Evolutionary conservation across 2,797 vertebrate genomes (phyloP), one percentile per base, ranked within the genome.

Genomic region (Gymnocypris eckloni): DNA sequence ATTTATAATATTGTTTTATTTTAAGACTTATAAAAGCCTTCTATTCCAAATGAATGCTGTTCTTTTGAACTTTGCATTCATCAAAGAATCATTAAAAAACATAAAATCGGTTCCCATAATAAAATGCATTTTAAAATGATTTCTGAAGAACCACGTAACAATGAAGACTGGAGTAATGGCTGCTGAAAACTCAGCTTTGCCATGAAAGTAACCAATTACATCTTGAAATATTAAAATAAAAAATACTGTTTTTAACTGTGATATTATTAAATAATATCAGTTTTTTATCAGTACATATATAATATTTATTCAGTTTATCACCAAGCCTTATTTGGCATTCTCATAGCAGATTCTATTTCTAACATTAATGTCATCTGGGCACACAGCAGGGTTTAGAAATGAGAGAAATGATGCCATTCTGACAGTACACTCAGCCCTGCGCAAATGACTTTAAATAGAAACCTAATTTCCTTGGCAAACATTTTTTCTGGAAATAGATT

Each of bases 361-460:
- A 80, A 15, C 15, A 48, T 80, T 66, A 4, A 15, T 39, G 64
- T 6, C 7, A 33, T 28, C 12, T 54, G 13, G 15, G 22, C 45
- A 70, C 45, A 82, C 50, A 71, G 67, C 37, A 78, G 61, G 48
- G 25, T 33, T 70, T 43, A 43, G 8, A 79, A 67, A 64, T 48
- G 12, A 75, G 22, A 61, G 59, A 75, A 50, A 33, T 22, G 4
- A n/a, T 75, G 25, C 54, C 69, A 28, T 28, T 67, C 72, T 66
- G 48, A 59, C 39, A 43, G 15, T n/a, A 48, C 41, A 28, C 69
- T 69, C 56, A 22, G 4, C 4, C 11, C 25, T 28, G 66, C 25
- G 15, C 77, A 66, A 13, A 48, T 11, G 41, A 39, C 54, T 85
- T 72, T 52, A 85, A 85, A 80, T 80, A 80, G 84, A 80, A 80